These are phyloP conservation scores for Condylura cristata DNA, from an alignment of 2,113 vertebrate species.

Conservation along the genomic window DNA sequence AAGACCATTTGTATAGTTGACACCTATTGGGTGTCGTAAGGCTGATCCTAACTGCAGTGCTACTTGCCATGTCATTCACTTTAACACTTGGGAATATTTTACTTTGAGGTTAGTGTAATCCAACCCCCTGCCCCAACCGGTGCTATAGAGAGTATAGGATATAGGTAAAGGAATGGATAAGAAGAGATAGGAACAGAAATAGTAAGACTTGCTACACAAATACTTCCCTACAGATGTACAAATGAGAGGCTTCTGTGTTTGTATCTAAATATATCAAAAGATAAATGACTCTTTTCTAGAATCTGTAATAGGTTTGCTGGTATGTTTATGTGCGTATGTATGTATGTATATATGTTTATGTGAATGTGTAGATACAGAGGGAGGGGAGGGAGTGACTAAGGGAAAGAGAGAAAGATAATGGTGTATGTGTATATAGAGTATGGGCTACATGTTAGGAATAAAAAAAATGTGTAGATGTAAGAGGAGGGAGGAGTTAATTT, in stretches of 20 bases:
- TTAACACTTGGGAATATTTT: conserved; percentile 20
- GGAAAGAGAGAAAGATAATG: neutral
- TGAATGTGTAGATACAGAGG: neutral
- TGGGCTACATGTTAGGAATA: neutral
- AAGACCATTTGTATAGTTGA: neutral
- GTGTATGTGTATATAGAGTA: neutral
- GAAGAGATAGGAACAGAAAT: neutral
- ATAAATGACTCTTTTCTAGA: neutral
- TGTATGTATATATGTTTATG: neutral
- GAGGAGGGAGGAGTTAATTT: neutral
- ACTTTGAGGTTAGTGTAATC: neutral
- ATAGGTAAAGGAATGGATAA: neutral
- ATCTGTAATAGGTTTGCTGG: neutral
- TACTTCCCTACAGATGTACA: neutral
- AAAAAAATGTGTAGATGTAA: neutral
- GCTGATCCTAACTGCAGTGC: neutral
- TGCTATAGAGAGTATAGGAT: neutral
- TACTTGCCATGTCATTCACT: neutral
- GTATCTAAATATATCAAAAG: neutral
- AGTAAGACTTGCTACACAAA: neutral
- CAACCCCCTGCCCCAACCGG: no score
- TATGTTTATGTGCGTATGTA: neutral
- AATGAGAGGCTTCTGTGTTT: neutral
- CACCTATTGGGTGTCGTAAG: neutral
- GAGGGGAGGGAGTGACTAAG: neutral